Evolutionary conservation across 1,140 invertebrate genomes (phyloP).

Genomic region (Drosophila mayri): DNA sequence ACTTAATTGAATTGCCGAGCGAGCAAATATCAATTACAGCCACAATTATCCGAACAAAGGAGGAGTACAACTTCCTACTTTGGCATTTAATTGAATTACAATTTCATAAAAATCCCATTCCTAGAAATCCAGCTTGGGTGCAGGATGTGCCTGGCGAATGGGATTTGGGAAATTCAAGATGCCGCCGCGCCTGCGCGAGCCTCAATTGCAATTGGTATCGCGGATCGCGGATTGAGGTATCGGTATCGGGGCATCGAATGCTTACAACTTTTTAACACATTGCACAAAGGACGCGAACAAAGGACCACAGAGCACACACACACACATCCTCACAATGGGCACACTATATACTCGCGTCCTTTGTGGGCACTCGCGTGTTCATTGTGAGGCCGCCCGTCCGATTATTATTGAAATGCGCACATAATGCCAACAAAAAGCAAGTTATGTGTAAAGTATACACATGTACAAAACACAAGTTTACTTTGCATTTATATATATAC

Average conservation of each 20-base stretch:
- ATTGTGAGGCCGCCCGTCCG: slow-evolving; percentile 52
- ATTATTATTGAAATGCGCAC: slow-evolving; percentile 66
- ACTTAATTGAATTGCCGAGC: slow-evolving; percentile 73
- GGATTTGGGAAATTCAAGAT: slow-evolving; percentile 59
- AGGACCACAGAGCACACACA: slow-evolving; percentile 20
- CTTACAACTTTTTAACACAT: slow-evolving; percentile 83
- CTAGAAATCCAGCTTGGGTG: slow-evolving; percentile 54
- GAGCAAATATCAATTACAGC: slow-evolving; percentile 75
- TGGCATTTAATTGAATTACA: slow-evolving; percentile 78
- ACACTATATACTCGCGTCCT: slow-evolving; percentile 26
- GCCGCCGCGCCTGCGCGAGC: slow-evolving; percentile 61
- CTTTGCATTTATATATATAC: slow-evolving; percentile 43
- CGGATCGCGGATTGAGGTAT: slow-evolving; percentile 23
- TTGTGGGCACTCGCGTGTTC: slow-evolving; percentile 79
- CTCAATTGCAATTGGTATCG: slow-evolving; percentile 34
- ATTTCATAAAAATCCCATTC: slow-evolving; percentile 62
- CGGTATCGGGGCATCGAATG: slow-evolving; percentile 36
- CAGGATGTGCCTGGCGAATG: slow-evolving; percentile 44
- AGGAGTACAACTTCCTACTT: slow-evolving; percentile 58
- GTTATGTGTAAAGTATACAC: slow-evolving; percentile 81
- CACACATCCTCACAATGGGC: slow-evolving; percentile 24
- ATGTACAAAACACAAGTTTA: slow-evolving; percentile 77
- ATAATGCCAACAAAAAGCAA: slow-evolving; percentile 75
- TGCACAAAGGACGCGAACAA: slow-evolving; percentile 70
- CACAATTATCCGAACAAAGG: slow-evolving; percentile 65